Evolutionary conservation across 2,113 vertebrate species (phyloP).

Genomic region (Peucedramus taeniatus): DNA sequence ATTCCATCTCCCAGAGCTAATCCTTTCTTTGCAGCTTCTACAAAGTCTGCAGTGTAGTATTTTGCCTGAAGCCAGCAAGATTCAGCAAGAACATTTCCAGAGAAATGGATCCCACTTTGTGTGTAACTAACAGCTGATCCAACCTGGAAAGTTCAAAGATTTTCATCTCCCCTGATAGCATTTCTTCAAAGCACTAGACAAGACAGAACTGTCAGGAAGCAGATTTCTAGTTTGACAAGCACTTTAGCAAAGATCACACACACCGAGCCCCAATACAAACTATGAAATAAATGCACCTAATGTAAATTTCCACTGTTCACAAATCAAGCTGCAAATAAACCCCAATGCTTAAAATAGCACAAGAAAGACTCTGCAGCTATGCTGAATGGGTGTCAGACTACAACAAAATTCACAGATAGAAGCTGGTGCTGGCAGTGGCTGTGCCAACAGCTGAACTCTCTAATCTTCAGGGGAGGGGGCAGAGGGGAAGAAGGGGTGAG

Average conservation of each 20-base stretch:
- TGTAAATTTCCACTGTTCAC: not conserved
- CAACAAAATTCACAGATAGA: slow-evolving; percentile 44
- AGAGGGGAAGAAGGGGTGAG: not conserved
- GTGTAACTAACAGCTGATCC: not conserved
- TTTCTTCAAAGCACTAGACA: not conserved
- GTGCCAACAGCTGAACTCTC: slow-evolving; percentile 51
- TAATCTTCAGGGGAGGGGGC: not conserved
- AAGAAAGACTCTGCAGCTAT: not conserved
- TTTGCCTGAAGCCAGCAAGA: not conserved
- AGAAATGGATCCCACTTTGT: not conserved
- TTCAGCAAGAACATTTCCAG: not conserved
- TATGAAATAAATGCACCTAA: slow-evolving; percentile 1
- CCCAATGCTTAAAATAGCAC: not conserved
- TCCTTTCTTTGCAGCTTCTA: not conserved
- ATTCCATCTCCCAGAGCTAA: not conserved
- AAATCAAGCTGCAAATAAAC: slow-evolving; percentile 29
- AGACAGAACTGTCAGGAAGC: slow-evolving; percentile 3
- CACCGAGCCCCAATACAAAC: not conserved
- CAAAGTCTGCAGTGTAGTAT: not conserved
- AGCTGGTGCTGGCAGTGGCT: slow-evolving; percentile 54
- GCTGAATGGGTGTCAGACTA: slow-evolving; percentile 45
- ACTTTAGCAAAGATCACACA: slow-evolving; percentile 12
- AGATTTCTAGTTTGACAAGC: not conserved
- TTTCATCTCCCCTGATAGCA: not conserved
- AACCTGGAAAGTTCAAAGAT: slow-evolving; percentile 8